Evolutionary conservation across 2,888 invertebrate species (phyloP).

Genomic region (Ophion ventricosus): DNA sequence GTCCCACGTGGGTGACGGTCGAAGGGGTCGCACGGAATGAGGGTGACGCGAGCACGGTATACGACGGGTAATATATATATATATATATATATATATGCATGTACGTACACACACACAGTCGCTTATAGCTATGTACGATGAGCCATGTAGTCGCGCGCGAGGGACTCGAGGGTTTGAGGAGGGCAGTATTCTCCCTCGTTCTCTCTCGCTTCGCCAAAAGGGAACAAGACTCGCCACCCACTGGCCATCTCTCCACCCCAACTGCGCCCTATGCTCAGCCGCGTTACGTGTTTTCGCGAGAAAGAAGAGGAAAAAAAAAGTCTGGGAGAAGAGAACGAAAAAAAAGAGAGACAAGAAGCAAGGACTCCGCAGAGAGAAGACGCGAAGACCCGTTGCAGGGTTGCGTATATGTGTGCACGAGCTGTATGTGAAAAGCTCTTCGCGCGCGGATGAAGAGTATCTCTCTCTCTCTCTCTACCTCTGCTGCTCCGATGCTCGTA

Average conservation of each 20-base stretch:
- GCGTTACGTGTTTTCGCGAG: constrained; percentile 68
- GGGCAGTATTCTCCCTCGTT: constrained; percentile 49
- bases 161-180: constrained; percentile 42
- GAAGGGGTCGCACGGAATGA: constrained; percentile 82
- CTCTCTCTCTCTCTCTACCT: not conserved
- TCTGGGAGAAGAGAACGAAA: constrained; percentile 42
- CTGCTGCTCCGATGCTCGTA: constrained; percentile 54
- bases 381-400: constrained; percentile 62
- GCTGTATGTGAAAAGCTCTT: constrained; percentile 49
- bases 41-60: constrained; percentile 77
- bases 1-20: constrained; percentile 82
- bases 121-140: constrained; percentile 37
- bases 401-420: constrained; percentile 31
- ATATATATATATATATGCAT: constrained; percentile 26
- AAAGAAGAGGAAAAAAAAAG: constrained; percentile 54
- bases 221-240: constrained; percentile 75
- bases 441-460: constrained; percentile 45
- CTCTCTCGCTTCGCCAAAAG: constrained; percentile 59
- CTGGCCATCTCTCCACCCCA: constrained; percentile 74
- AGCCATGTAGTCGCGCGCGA: constrained; percentile 58
- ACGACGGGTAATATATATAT: constrained; percentile 44
- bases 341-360: constrained; percentile 30
- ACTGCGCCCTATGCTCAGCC: constrained; percentile 61
- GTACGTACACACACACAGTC: constrained; percentile 9
- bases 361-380: constrained; percentile 55